Evolutionary conservation across 2,797 vertebrate genomes (phyloP).

Genomic region (Gallirallus australis): DNA sequence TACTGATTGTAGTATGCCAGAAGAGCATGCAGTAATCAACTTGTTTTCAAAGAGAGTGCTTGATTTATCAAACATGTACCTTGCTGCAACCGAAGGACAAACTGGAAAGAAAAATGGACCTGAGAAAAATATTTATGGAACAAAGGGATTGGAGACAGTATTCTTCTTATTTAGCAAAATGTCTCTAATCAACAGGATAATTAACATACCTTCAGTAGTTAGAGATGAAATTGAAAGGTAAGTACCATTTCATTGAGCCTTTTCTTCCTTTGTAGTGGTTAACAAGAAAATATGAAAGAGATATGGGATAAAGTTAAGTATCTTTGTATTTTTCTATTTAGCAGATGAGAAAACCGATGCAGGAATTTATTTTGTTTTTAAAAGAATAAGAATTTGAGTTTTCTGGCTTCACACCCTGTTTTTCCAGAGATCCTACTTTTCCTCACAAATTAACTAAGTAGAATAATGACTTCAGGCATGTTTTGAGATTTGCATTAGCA

Average conservation of each 20-base stretch:
- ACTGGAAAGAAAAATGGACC: background rate
- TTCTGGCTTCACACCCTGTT: background rate
- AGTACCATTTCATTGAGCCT: background rate
- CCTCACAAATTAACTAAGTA: background rate
- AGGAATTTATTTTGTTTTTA: background rate
- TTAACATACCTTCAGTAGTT: constrained; percentile 65
- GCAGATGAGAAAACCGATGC: background rate
- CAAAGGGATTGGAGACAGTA: constrained; percentile 45
- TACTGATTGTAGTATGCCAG: background rate
- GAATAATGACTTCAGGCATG: background rate
- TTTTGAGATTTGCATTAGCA: background rate
- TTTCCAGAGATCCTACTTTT: background rate
- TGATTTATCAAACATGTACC: constrained; percentile 79
- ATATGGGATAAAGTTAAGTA: background rate
- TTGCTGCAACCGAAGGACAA: constrained; percentile 54
- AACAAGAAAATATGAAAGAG: background rate
- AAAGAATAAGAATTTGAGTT: background rate
- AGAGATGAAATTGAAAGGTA: constrained; percentile 73
- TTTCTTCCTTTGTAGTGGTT: background rate
- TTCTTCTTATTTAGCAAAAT: constrained; percentile 75
- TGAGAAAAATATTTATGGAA: background rate
- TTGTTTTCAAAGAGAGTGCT: constrained; percentile 79
- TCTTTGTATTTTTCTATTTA: background rate
- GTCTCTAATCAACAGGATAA: constrained; percentile 72
- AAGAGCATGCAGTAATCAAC: constrained; percentile 55